Base-by-base conservation (phyloP, 1,140 invertebrate genomes). In the Idris sp. region DNA sequence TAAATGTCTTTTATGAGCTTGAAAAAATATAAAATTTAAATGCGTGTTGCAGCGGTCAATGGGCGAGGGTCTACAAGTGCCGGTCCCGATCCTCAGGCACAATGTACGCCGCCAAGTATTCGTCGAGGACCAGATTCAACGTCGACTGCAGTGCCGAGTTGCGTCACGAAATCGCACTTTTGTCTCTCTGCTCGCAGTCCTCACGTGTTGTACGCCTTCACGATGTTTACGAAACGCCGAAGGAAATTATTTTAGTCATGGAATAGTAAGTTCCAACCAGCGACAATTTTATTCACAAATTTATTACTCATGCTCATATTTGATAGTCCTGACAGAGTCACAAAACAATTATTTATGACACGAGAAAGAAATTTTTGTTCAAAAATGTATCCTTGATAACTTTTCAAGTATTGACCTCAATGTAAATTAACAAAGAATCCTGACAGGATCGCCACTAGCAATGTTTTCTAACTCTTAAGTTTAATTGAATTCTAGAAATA, bases 51-150 rank as follows among this genome's bases (percentile, higher is more conserved):
- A 94, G 93, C 80, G 94, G 94, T 30, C 91, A 93, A 78, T 95
- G 94, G 88, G 93, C 94, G 7, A 90, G 90, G 56, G 93, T 95
- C n/a, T 89, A 91, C 69, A 88, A 91, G 69, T 93, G 92, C 81
- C 83, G 84, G 25, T 90, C 92, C 41, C 85, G 88, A 28, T 86
- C 88, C 28, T 91, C 90, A 1, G 90, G 91, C 1, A 83, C 87
- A 28, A 86, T 90, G 31, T 94, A 90, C 83, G 94, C 94, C 0
- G 94, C 93, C 14, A 95, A 95, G 79, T 93, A 91, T 79, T 92
- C 94, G 10, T 89, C 90, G 35, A 91, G 93, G 74, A 87, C 87
- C 33, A 88, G 92, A 67, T 90, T 89, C 82, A 91, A 90, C 28
- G 84, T 88, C 25, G 91, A 92, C 71, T 91, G 90, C 65, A 90